Conservation (phyloP, 2,797 vertebrate species). For the Leuciscus waleckii region DNA sequence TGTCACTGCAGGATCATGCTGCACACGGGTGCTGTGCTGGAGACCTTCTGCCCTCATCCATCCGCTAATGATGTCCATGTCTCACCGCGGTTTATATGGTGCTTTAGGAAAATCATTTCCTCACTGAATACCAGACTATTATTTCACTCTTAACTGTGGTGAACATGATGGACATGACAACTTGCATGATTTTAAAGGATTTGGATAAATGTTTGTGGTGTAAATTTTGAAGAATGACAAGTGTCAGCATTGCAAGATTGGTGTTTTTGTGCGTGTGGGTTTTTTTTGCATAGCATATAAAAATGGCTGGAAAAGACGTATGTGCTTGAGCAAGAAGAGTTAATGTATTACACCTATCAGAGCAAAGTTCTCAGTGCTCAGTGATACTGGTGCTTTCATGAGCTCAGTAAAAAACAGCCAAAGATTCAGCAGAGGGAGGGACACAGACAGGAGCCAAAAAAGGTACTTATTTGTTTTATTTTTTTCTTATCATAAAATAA, state of each 20-base stretch:
- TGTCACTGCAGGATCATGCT: conserved; percentile 65
- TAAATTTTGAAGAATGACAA: background rate
- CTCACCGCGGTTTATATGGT: background rate
- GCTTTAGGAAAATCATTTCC: background rate
- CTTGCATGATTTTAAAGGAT: background rate
- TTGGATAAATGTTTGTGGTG: background rate
- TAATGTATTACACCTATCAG: conserved; percentile 73
- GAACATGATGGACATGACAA: background rate
- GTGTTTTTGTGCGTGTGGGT: background rate
- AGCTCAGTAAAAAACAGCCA: conserved; percentile 1
- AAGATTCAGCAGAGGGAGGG: conserved; percentile 3
- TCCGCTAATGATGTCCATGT: background rate
- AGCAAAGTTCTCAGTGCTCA: conserved; percentile 70
- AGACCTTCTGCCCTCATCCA: conserved; percentile 3
- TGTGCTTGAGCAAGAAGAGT: conserved; percentile 55
- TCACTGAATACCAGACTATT: background rate
- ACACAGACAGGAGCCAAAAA: conserved; percentile 42
- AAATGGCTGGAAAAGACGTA: background rate
- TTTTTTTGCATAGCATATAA: background rate
- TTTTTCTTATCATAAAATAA: conserved; percentile 66
- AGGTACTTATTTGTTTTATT: conserved; percentile 76
- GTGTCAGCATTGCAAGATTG: background rate
- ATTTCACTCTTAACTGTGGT: background rate
- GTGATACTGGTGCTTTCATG: background rate
- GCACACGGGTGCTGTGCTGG: conserved; percentile 61